Base-by-base conservation (phyloP, 2,888 invertebrate genomes). In the Tricholauxania praeusta region DNA sequence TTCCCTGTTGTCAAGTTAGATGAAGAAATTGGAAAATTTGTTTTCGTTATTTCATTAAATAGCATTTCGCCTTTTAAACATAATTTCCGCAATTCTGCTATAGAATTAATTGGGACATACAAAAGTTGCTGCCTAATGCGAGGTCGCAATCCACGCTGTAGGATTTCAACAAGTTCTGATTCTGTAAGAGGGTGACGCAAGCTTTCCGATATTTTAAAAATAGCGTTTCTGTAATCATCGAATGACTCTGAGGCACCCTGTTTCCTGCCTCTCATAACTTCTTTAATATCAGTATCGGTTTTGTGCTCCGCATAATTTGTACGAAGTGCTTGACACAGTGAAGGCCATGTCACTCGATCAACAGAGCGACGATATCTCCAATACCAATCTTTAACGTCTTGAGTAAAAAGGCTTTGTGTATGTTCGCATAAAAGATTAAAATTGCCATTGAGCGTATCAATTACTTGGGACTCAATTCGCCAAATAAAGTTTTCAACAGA, bases 31-130 rank as follows among this genome's bases (percentile, higher is more conserved):
- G 39, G 39, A 39, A 39, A 68, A 15, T 17, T 52, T 19, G n/a
- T 39, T 70, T 53, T 39, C 32, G 2, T n/a, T 28, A 55, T 55
- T 51, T 75, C 72, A 17, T 68, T 62, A 7, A 73, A 28, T 12
- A 75, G 47, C 28, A 60, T 71, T 73, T 76, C 74, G 5, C 72
- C 57, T 68, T 72, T 74, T 12, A 66, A 62, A 10, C 72, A 70
- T 7, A 66, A 32, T 15, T 51, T 57, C 2, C 72, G 67, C n/a
- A 75, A 47, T 48, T 75, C 57, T 12, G 72, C 75, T 17, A 72
- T 49, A 12, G 71, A 71, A 39, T 72, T 51, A 14, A 74, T 71
- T 10, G 66, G 63, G 22, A 72, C 65, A 32, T 72, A 75, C 19
- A 71, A 32, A 2, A 75, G 32, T 51, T 73, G 69, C 52, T 71